These are phyloP conservation scores for Tenualosa ilisha DNA, from an alignment of 2,797 vertebrate species.

Conservation along the genomic window DNA sequence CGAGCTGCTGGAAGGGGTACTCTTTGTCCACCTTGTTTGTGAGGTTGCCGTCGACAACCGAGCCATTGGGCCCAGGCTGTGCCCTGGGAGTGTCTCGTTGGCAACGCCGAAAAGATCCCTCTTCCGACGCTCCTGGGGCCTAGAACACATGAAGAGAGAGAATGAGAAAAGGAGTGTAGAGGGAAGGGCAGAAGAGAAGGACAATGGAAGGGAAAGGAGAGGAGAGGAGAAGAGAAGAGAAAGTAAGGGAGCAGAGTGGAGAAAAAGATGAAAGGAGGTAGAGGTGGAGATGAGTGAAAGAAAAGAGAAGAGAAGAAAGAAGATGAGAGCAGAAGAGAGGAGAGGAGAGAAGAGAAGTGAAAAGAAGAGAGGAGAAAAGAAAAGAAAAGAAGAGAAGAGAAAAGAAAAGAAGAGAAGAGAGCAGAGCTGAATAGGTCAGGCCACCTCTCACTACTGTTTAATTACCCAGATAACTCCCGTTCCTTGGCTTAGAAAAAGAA, in stretches of 20 bases:
- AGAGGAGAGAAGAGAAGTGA: neutral
- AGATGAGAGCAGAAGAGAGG: neutral
- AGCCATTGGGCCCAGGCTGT: slow-evolving; percentile 69
- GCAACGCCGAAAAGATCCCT: slow-evolving; percentile 83
- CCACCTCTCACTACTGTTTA: neutral
- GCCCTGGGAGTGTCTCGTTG: slow-evolving; percentile 75
- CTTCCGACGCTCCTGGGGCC: slow-evolving; percentile 83
- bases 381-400: neutral
- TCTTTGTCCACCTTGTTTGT: slow-evolving; percentile 83
- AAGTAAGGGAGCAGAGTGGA: slow-evolving; percentile 28
- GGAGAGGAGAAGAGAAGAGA: neutral
- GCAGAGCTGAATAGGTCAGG: neutral
- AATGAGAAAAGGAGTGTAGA: neutral
- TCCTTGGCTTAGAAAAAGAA: neutral
- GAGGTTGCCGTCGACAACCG: slow-evolving; percentile 71
- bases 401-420: neutral
- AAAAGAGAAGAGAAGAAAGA: neutral
- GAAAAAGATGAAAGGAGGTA: neutral
- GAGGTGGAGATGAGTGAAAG: neutral
- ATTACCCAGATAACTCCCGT: neutral
- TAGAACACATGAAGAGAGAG: slow-evolving; percentile 44
- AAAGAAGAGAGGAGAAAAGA: neutral
- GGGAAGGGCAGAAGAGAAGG: neutral
- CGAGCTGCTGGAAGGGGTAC: slow-evolving; percentile 84
- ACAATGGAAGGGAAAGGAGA: neutral